Conservation (phyloP, 2,888 invertebrate genomes). For the Eilema caniola region DNA sequence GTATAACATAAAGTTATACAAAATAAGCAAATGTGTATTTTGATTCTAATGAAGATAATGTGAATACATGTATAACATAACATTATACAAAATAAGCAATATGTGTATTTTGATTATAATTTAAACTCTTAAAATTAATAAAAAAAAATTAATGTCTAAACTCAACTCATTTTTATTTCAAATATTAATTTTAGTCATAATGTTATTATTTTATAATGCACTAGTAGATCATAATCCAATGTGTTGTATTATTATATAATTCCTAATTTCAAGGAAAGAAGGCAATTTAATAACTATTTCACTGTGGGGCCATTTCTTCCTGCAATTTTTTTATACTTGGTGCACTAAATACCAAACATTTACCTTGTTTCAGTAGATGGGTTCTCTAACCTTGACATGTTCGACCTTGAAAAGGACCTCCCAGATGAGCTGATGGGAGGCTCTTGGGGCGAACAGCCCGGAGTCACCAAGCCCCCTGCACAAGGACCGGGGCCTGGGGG, state of each 20-base stretch:
- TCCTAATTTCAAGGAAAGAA: background rate
- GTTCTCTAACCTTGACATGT: slow-evolving; percentile 94
- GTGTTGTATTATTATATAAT: too few species aligned
- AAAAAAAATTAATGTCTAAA: background rate
- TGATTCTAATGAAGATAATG: background rate
- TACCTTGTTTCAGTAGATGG: slow-evolving; percentile 86
- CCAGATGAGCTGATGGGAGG: slow-evolving; percentile 95
- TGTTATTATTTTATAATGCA: too few species aligned
- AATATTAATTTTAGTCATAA: background rate
- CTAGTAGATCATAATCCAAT: too few species aligned
- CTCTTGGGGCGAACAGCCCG: slow-evolving; percentile 91
- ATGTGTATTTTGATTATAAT: too few species aligned
- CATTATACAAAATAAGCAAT: too few species aligned
- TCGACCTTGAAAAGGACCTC: slow-evolving; percentile 96
- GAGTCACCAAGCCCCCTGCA: slow-evolving; percentile 91
- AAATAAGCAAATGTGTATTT: background rate
- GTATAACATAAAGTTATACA: background rate
- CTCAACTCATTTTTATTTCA: background rate
- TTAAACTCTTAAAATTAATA: too few species aligned
- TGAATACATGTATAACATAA: background rate
- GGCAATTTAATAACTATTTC: background rate
- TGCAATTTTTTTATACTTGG: too few species aligned
- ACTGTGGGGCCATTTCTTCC: too few species aligned
- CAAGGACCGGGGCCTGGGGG: slow-evolving; percentile 94
- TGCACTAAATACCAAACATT: slow-evolving; percentile 8